Conservation (phyloP, 2,113 vertebrate species). For the Polypterus bichir region DNA sequence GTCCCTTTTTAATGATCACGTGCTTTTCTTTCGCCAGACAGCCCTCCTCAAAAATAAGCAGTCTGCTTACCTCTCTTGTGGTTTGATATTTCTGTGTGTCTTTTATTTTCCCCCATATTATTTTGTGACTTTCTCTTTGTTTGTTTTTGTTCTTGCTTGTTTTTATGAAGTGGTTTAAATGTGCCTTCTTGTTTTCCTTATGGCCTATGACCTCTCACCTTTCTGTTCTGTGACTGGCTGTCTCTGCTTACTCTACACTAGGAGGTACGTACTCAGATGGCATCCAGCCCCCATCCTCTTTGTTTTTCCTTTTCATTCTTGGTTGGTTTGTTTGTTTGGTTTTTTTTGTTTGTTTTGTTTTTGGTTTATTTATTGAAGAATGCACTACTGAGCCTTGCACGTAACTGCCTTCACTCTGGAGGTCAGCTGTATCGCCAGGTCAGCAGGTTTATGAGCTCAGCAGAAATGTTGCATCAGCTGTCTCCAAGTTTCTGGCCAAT, state of each 20-base stretch:
- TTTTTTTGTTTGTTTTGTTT: constrained; percentile 11
- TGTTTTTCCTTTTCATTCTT: constrained; percentile 23
- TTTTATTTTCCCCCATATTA: constrained; percentile 38
- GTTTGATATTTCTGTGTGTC: constrained; percentile 39
- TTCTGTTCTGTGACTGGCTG: constrained; percentile 83
- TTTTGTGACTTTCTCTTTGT: constrained; percentile 54
- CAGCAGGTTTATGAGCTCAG: too few relatives aligned
- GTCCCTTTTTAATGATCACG: too few relatives aligned
- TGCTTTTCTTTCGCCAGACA: too few relatives aligned
- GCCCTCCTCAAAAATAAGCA: constrained; percentile 24
- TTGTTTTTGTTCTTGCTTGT: constrained; percentile 48
- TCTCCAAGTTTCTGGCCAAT: too few relatives aligned
- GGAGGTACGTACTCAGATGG: constrained; percentile 74
- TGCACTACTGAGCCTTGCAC: neutral
- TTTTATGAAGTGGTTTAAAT: constrained; percentile 57
- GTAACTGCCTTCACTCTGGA: neutral
- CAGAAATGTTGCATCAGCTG: too few relatives aligned
- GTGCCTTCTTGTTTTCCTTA: constrained; percentile 68
- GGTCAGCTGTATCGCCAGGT: too few relatives aligned
- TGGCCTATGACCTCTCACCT: constrained; percentile 74
- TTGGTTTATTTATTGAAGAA: neutral
- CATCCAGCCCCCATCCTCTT: constrained; percentile 31
- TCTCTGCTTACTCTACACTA: constrained; percentile 77
- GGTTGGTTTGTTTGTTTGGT: constrained; percentile 32
- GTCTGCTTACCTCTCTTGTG: constrained; percentile 24